phyloP scores from a whole-genome alignment of 2,797 vertebrate species.

The Pangasius krempfi region DNA sequence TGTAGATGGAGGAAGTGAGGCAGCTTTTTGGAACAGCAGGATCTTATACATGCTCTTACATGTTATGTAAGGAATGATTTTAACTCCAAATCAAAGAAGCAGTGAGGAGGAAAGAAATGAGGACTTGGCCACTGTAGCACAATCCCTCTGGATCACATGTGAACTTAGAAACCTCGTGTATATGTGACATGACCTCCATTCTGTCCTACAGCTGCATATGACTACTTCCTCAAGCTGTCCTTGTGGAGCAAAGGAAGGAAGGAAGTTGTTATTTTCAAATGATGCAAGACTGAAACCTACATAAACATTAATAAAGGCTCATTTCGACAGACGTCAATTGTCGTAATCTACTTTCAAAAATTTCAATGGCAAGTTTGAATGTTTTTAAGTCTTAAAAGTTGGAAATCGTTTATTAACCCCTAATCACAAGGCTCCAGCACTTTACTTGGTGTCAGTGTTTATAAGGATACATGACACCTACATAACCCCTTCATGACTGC shows the following conservation, averaged over 20 bases:
- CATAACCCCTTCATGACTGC: not conserved
- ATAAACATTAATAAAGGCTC: not conserved
- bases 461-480: not conserved
- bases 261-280: not conserved
- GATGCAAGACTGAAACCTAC: not conserved
- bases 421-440: not conserved
- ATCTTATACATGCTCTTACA: constrained; percentile 4
- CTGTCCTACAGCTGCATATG: constrained; percentile 9
- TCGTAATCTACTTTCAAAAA: not conserved
- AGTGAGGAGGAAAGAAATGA: not conserved
- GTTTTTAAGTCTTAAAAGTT: not conserved
- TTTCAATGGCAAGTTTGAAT: not conserved
- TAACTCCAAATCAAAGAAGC: not conserved
- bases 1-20: not conserved
- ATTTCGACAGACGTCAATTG: not conserved
- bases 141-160: not conserved
- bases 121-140: not conserved
- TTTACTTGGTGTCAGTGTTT: not conserved
- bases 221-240: not conserved
- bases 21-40: constrained; percentile 1
- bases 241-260: not conserved
- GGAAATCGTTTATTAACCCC: not conserved
- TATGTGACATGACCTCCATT: not conserved
- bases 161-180: not conserved
- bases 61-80: constrained; percentile 20